Percentiles rank a stretch among this genome's conserved stretches.
Conservation (phyloP, 2,888 invertebrate genomes). For the Acanthococcus lagerstroemiae region DNA sequence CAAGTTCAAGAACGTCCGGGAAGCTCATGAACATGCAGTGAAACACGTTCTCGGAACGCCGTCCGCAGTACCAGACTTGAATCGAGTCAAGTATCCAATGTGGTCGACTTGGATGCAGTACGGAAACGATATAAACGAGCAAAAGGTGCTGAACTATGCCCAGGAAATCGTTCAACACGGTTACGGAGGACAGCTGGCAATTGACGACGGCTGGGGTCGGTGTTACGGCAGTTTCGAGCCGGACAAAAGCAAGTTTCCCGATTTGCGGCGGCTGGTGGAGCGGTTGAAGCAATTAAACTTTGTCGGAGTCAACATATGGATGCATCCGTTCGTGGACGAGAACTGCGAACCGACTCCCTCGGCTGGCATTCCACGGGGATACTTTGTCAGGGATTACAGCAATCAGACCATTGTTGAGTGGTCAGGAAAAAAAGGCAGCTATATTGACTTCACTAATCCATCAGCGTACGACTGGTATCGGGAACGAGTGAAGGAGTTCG, state of each 20-base stretch:
- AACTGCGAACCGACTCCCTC: conserved; percentile 54
- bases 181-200: conserved; percentile 64
- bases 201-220: conserved; percentile 80
- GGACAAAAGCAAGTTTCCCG: conserved; percentile 56
- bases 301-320: conserved; percentile 70
- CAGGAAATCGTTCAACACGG: conserved; percentile 51
- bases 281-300: conserved; percentile 53
- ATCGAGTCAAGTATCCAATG: conserved; percentile 67
- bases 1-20: conserved; percentile 49
- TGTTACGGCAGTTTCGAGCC: conserved; percentile 68
- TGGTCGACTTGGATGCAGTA: conserved; percentile 84
- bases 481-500: conserved; percentile 46
- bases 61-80: conserved; percentile 49
- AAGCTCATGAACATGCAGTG: conserved; percentile 55
- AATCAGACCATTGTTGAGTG: conserved; percentile 43
- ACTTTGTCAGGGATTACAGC: conserved; percentile 43
- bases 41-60: conserved; percentile 55
- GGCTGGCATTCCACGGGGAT: conserved; percentile 50
- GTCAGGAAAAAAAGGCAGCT: conserved; percentile 46
- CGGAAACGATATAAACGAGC: conserved; percentile 55
- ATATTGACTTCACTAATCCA: conserved; percentile 64
- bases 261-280: conserved; percentile 52
- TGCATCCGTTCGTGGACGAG: conserved; percentile 75
- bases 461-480: conserved; percentile 48
- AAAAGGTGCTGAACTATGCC: conserved; percentile 53